Conservation (phyloP, 1,140 invertebrate genomes). For the Chrysopa pallens region DNA sequence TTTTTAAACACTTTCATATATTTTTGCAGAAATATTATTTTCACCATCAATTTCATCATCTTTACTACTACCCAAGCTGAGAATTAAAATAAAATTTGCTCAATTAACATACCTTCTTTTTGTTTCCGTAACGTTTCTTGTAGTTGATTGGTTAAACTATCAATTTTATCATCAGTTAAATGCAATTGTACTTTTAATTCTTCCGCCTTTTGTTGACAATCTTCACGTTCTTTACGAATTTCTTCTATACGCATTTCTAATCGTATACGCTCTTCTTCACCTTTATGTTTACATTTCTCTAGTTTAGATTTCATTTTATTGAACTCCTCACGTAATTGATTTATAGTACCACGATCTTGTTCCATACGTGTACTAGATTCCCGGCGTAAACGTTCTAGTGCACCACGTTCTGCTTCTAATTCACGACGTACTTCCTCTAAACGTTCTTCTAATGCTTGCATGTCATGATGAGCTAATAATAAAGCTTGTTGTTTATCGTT, state of each 20-base stretch:
- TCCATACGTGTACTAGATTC: constrained; percentile 48
- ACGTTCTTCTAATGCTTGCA: constrained; percentile 61
- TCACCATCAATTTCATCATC: too few species aligned
- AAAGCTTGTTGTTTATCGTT: constrained; percentile 80
- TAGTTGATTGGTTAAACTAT: constrained; percentile 49
- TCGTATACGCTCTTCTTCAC: constrained; percentile 51
- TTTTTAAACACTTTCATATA: too few species aligned
- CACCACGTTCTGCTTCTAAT: constrained; percentile 48
- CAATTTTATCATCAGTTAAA: constrained; percentile 56
- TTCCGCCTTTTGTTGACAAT: constrained; percentile 42
- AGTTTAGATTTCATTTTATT: constrained; percentile 42
- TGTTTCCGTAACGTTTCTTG: constrained; percentile 57
- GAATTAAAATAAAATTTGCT: too few species aligned
- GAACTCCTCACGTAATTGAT: constrained; percentile 57
- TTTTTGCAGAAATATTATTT: too few species aligned
- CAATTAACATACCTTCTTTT: constrained; percentile 47
- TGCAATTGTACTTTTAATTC: constrained; percentile 60
- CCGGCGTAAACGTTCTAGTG: constrained; percentile 44
- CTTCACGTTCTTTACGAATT: constrained; percentile 49
- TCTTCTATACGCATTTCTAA: constrained; percentile 52
- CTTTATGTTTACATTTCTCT: constrained; percentile 40
- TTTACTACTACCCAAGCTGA: too few species aligned
- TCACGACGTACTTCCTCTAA: constrained; percentile 46
- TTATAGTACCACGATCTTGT: constrained; percentile 47
- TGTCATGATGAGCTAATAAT: constrained; percentile 63